These are phyloP conservation scores for Phoenicopterus ruber DNA, from an alignment of 2,113 vertebrate species.

Conservation along the genomic window DNA sequence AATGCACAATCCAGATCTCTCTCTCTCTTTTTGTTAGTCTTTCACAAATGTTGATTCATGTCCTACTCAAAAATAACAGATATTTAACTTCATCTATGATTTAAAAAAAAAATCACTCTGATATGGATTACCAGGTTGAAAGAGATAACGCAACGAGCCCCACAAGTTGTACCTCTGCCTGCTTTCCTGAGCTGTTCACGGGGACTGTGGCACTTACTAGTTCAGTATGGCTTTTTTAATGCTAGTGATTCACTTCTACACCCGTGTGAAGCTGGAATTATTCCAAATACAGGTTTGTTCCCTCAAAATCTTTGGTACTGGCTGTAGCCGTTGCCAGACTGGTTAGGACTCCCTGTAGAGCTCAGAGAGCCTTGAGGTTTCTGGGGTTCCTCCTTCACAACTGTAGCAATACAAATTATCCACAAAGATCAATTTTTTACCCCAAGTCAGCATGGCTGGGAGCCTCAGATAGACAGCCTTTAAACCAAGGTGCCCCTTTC, in stretches of 20 bases:
- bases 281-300: background rate
- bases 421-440: background rate
- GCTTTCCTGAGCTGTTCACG: background rate
- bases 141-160: background rate
- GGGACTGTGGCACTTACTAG: background rate
- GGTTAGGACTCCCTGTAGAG: background rate
- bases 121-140: background rate
- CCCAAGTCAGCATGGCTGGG: background rate
- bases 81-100: background rate
- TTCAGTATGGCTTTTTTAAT: background rate
- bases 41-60: background rate
- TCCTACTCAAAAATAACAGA: background rate
- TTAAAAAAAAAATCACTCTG: background rate
- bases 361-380: background rate
- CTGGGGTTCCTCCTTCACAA: background rate
- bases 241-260: background rate
- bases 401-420: background rate
- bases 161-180: background rate
- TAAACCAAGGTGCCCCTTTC: background rate
- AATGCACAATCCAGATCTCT: background rate
- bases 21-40: background rate
- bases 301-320: background rate
- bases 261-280: background rate
- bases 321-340: background rate
- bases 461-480: background rate